Evolutionary conservation across 1,140 invertebrate species (phyloP).

Genomic region (Drosophila takahashii): DNA sequence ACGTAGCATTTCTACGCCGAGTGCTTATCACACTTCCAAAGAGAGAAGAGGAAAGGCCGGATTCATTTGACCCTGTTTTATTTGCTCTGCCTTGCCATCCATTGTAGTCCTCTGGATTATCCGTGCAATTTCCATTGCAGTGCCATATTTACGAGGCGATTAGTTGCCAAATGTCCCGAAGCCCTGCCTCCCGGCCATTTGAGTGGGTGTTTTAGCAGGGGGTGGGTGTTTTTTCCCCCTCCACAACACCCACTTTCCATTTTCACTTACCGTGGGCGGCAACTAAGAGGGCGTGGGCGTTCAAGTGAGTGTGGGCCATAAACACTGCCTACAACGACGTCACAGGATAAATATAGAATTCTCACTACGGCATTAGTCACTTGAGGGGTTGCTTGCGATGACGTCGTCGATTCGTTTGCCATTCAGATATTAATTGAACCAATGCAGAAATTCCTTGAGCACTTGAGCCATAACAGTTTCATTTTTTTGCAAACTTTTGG

Average conservation of each 20-base stretch:
- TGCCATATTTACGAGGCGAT: conserved; percentile 66
- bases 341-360: conserved; percentile 55
- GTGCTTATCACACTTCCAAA: conserved; percentile 37
- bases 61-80: conserved; percentile 59
- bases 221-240: conserved; percentile 11
- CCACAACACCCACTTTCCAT: conserved; percentile 22
- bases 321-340: conserved; percentile 48
- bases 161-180: conserved; percentile 46
- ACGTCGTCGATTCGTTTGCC: conserved; percentile 23
- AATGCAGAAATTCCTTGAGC: conserved; percentile 48
- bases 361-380: conserved; percentile 28
- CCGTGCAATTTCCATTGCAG: conserved; percentile 56
- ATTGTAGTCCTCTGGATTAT: conserved; percentile 13
- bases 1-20: conserved; percentile 49
- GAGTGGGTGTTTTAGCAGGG: too few relatives aligned
- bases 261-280: conserved; percentile 28
- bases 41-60: conserved; percentile 9
- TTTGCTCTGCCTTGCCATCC: conserved; percentile 44
- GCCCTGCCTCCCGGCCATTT: conserved; percentile 1
- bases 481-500: conserved; percentile 29
- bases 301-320: conserved; percentile 15
- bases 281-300: conserved; percentile 6
- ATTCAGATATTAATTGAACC: conserved; percentile 55
- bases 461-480: conserved; percentile 29
- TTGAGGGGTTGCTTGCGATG: conserved; percentile 38